Conservation (phyloP, 1,140 invertebrate genomes). For the Cardiocondyla obscurior region DNA sequence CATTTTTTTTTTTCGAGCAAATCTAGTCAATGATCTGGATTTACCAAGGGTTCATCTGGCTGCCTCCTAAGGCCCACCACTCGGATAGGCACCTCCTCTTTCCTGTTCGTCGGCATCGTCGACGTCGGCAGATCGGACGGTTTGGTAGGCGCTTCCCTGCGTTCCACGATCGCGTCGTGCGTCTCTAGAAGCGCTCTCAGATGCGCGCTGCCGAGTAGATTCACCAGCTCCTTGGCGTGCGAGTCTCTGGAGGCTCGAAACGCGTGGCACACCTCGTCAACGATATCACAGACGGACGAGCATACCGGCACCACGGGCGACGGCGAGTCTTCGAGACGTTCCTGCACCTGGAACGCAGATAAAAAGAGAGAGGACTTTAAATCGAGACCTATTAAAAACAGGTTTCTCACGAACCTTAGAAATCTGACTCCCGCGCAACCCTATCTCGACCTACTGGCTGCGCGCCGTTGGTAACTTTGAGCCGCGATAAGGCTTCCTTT, state of each 20-base stretch:
- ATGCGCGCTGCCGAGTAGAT: constrained; percentile 76
- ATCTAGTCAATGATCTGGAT: constrained; percentile 26
- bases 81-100: constrained; percentile 86
- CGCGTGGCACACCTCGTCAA: constrained; percentile 75
- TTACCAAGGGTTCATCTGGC: constrained; percentile 94
- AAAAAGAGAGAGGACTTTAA: neutral
- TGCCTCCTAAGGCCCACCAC: constrained; percentile 95
- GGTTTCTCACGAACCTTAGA: constrained; percentile 28
- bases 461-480: neutral
- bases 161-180: constrained; percentile 88
- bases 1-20: constrained; percentile 40
- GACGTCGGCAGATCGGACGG: constrained; percentile 32
- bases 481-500: neutral
- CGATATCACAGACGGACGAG: constrained; percentile 76
- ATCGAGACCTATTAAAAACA: constrained; percentile 34
- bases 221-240: constrained; percentile 75
- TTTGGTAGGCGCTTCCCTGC: constrained; percentile 70
- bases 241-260: constrained; percentile 70
- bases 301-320: constrained; percentile 77
- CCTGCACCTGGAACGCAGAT: constrained; percentile 76
- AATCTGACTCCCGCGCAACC: neutral
- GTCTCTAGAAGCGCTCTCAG: constrained; percentile 85
- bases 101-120: constrained; percentile 79
- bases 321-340: constrained; percentile 79
- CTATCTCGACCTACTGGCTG: neutral